Base-by-base conservation (phyloP, 2,797 vertebrate genomes). In the Salarias fasciatus region DNA sequence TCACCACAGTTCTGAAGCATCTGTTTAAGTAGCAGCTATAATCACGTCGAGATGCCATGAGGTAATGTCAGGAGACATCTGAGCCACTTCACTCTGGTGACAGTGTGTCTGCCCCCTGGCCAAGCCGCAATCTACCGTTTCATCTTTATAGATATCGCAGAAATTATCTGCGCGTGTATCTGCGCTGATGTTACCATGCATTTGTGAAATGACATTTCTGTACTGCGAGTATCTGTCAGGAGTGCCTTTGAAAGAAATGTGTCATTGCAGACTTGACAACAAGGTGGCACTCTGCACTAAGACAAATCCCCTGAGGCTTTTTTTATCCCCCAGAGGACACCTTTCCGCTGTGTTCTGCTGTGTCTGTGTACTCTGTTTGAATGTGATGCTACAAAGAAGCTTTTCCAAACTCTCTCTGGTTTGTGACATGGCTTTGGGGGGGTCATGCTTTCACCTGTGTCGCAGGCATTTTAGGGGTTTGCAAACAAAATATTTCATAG, bases 241-340 rank as follows among this genome's bases (percentile, higher is more conserved):
- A 70, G 61, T 65, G 63, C 68, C 76, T 89, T 82, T 84, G 75
- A 89, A 75, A 87, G 82, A 79, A 86, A 89, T 81, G 72, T 93
- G 93, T 89, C 90, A 93, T 94, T 92, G 89, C 93, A 81, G 77
- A 59, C 86, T 80, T 91, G 91, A 91, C 93, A 94, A 93, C 92
- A 94, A 93, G 93, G 92, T 93, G 93, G 93, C 93, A 93, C 92
- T 93, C 91, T 92, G 90, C 90, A 88, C 93, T 84, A 93, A 93
- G 90, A 89, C 88, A 93, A 92, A 85, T 92, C 90, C 93, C 92
- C 86, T 4, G 85, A 89, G 91, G 89, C 84, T 62, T 53, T 72
- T 24, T 64, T 65, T 50, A 78, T 60, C 69, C 79, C 77, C 82
- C 48, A 75, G 80, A 84, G 82, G 76, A 88, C 81, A 86, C 85